A percentile compares a stretch with the other conserved stretches of the same genome.
Evolutionary conservation across 2,888 invertebrate genomes (phyloP).

Genomic region (Tuta absoluta): DNA sequence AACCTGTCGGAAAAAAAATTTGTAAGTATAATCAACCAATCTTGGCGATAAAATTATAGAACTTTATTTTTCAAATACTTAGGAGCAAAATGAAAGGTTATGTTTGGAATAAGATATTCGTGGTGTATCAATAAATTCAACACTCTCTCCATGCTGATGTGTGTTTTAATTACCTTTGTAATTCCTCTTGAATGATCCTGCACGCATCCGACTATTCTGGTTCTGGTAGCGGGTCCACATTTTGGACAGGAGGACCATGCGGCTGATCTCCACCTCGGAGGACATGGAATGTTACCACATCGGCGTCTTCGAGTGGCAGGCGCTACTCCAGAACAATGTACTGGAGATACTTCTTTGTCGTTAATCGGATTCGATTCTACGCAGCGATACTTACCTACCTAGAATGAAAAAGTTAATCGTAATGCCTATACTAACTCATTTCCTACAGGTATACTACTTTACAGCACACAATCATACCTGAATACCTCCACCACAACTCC

Average conservation of each 20-base stretch:
- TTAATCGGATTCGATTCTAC: slow-evolving; percentile 80
- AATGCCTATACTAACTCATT: not conserved
- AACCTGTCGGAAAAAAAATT: slow-evolving; percentile 51
- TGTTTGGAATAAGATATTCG: not conserved
- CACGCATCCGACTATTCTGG: slow-evolving; percentile 87
- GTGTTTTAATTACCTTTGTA: slow-evolving; percentile 56
- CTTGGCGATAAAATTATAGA: not conserved
- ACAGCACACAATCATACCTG: slow-evolving; percentile 68
- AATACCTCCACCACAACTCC: slow-evolving; percentile 90
- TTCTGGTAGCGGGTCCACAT: slow-evolving; percentile 88
- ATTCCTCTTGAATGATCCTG: slow-evolving; percentile 79
- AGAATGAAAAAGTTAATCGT: slow-evolving; percentile 45
- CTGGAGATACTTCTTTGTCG: slow-evolving; percentile 82
- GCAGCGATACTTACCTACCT: slow-evolving; percentile 86
- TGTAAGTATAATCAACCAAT: not conserved
- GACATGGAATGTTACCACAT: slow-evolving; percentile 90
- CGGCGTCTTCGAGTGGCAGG: slow-evolving; percentile 81
- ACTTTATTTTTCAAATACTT: too few species aligned
- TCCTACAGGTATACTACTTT: not conserved
- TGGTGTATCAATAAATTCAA: not conserved
- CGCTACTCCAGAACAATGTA: slow-evolving; percentile 80
- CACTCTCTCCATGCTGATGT: not conserved
- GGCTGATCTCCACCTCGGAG: slow-evolving; percentile 89
- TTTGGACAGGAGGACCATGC: slow-evolving; percentile 90
- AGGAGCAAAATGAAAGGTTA: too few species aligned